These are phyloP conservation scores for Balaeniceps rex DNA, from an alignment of 2,113 vertebrate species.

Conservation along the genomic window DNA sequence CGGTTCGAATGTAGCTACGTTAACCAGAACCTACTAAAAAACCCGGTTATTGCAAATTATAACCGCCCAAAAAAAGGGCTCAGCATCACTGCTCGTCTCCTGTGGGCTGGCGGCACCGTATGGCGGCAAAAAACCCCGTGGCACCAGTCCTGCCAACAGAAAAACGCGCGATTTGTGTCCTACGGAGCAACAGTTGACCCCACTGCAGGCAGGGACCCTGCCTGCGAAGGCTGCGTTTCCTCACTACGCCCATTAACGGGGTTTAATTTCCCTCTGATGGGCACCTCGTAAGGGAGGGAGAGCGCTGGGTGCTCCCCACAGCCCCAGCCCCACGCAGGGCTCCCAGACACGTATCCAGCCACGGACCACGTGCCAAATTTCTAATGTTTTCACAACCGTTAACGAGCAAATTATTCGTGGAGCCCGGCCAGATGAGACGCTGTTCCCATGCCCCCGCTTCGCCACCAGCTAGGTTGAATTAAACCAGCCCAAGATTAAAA, in stretches of 20 bases:
- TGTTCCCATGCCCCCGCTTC: background rate
- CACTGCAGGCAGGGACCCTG: background rate
- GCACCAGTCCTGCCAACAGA: background rate
- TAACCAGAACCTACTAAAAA: background rate
- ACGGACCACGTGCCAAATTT: background rate
- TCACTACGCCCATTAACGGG: too few species aligned
- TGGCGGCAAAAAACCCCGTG: background rate
- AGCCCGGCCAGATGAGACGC: background rate
- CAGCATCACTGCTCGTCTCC: background rate
- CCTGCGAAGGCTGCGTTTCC: background rate
- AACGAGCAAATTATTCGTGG: background rate
- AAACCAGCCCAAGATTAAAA: background rate
- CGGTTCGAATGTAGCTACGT: rapidly evolving
- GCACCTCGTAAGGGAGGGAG: background rate
- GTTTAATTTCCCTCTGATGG: background rate
- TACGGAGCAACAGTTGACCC: background rate
- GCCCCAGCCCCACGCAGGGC: background rate
- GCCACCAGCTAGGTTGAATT: background rate
- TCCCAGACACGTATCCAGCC: background rate
- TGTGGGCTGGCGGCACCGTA: rapidly evolving
- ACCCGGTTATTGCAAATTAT: rapidly evolving
- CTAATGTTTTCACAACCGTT: background rate
- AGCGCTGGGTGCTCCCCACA: background rate
- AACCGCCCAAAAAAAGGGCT: background rate
- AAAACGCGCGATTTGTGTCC: background rate